These are phyloP conservation scores for Terebella lapidaria DNA, from an alignment of 2,888 invertebrate genomes.

Conservation along the genomic window DNA sequence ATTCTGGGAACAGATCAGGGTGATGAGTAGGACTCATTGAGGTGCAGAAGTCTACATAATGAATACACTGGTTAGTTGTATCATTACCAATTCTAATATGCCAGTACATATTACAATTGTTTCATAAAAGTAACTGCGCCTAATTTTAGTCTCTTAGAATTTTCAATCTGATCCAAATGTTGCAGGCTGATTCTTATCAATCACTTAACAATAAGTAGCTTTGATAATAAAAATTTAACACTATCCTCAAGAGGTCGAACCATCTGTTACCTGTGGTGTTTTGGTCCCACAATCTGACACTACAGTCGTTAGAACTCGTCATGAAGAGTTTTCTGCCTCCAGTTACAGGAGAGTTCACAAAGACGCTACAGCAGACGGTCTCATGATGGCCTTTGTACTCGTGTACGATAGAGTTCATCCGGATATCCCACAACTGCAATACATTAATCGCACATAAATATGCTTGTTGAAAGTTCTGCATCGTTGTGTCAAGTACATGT, in stretches of 20 bases:
- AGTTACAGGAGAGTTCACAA: slow-evolving; percentile 30
- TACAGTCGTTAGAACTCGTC: slow-evolving; percentile 51
- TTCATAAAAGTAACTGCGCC: not conserved
- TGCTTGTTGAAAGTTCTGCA: too few relatives aligned
- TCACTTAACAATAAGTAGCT: not conserved
- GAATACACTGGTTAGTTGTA: too few relatives aligned
- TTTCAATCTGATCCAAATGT: too few relatives aligned
- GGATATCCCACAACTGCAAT: slow-evolving; percentile 43
- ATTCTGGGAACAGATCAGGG: slow-evolving; percentile 24
- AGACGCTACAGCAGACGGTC: slow-evolving; percentile 39
- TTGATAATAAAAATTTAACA: not conserved
- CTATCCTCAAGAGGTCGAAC: not conserved
- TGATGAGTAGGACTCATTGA: not conserved
- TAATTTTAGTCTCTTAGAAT: too few relatives aligned
- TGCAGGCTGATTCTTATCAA: not conserved
- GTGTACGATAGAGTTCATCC: slow-evolving; percentile 29
- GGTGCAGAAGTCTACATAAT: too few relatives aligned
- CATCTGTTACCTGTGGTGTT: slow-evolving; percentile 43
- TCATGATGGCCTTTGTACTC: slow-evolving; percentile 47
- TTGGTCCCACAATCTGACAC: slow-evolving; percentile 51
- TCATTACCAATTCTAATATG: too few relatives aligned
- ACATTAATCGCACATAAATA: not conserved
- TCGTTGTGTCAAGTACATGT: too few relatives aligned
- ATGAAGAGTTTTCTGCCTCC: slow-evolving; percentile 35
- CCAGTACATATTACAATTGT: too few relatives aligned